phyloP scores from a whole-genome alignment of 2,113 vertebrate genomes.

The Hucho hucho region DNA sequence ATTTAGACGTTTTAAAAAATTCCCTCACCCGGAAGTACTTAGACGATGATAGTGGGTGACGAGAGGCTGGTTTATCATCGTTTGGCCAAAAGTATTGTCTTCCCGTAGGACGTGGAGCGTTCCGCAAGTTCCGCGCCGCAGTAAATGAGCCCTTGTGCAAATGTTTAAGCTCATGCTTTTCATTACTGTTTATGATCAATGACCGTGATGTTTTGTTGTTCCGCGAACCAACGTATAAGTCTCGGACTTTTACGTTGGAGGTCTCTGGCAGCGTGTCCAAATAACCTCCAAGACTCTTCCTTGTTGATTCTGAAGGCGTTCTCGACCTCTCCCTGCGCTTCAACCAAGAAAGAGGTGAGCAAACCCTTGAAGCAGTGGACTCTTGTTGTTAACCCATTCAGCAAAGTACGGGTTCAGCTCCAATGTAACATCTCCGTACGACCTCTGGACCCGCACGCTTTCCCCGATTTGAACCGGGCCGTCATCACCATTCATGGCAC shows the following conservation, averaged over 20 bases:
- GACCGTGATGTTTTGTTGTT: constrained; percentile 40
- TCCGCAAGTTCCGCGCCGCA: not conserved
- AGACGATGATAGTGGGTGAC: too few relatives aligned
- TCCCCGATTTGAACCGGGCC: constrained; percentile 76
- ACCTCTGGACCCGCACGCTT: constrained; percentile 78
- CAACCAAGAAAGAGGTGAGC: constrained; percentile 4
- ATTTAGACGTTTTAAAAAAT: too few relatives aligned
- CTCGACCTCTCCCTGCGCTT: constrained; percentile 33
- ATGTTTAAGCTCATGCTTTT: not conserved
- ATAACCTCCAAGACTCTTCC: not conserved
- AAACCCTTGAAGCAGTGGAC: constrained; percentile 72
- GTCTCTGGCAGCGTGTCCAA: not conserved
- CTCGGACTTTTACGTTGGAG: constrained; percentile 31
- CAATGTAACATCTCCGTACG: constrained; percentile 79
- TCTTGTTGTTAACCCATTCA: constrained; percentile 79
- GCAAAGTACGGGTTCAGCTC: constrained; percentile 73
- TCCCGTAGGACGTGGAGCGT: not conserved
- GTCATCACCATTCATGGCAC: constrained; percentile 71
- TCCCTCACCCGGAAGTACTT: too few relatives aligned
- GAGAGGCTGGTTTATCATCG: too few relatives aligned
- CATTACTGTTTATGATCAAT: not conserved
- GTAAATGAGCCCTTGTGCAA: too few relatives aligned
- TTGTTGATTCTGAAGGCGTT: constrained; percentile 11
- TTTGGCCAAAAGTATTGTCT: not conserved
- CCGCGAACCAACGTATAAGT: constrained; percentile 23